A percentile compares a stretch with the other conserved stretches of the same genome.
Evolutionary conservation across 2,888 invertebrate species (phyloP).

Genomic region (Melangyna quadrimaculata): DNA sequence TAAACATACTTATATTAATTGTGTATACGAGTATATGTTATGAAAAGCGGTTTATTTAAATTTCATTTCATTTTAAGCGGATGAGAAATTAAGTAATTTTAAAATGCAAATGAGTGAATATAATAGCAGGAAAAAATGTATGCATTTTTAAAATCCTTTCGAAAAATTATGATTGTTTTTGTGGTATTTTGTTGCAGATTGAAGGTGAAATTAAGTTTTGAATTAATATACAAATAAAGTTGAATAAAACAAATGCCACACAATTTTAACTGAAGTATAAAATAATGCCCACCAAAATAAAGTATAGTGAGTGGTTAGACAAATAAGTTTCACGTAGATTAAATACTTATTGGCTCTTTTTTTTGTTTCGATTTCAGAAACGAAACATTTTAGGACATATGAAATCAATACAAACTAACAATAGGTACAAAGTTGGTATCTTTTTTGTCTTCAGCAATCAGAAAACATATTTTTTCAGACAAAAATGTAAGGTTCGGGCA

Average conservation of each 20-base stretch:
- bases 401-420: too few species aligned
- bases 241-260: neutral
- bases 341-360: neutral
- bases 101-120: conserved; percentile 16
- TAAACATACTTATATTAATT: conserved; percentile 24
- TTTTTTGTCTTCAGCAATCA: too few species aligned
- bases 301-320: neutral
- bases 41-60: conserved; percentile 26
- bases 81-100: conserved; percentile 34
- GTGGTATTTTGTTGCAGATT: conserved; percentile 19
- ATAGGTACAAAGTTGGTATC: too few species aligned
- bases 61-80: conserved; percentile 25
- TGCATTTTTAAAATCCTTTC: conserved; percentile 13
- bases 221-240: neutral
- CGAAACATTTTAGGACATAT: too few species aligned
- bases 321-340: neutral
- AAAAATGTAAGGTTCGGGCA: too few species aligned
- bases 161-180: neutral
- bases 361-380: neutral
- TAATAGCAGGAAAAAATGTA: conserved; percentile 5
- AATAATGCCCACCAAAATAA: neutral
- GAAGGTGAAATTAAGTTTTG: conserved; percentile 7
- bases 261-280: neutral
- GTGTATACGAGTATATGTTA: neutral
- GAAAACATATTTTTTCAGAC: too few species aligned